A percentile compares a stretch with the other conserved stretches of the same genome.
Conservation (phyloP, 2,113 vertebrate genomes). For the Mesoclemmys tuberculata region DNA sequence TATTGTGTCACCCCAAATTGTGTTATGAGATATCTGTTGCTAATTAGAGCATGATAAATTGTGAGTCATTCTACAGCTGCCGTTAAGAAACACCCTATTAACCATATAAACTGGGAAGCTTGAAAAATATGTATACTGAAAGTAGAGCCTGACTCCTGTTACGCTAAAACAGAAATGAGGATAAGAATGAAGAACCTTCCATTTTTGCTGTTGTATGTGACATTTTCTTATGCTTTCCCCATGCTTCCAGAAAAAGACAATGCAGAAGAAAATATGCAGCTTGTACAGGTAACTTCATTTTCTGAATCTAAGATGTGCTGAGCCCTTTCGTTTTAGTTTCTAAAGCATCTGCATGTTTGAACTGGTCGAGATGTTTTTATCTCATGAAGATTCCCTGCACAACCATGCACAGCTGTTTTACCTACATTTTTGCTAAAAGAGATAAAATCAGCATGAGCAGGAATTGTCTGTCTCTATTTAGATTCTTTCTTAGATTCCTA, state of each 20-base stretch:
- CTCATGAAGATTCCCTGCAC: not conserved
- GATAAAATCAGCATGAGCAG: not conserved
- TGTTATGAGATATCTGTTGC: not conserved
- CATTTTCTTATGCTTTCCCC: constrained; percentile 50
- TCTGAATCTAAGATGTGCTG: not conserved
- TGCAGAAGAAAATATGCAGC: constrained; percentile 26
- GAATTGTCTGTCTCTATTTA: not conserved
- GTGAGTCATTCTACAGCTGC: constrained; percentile 68
- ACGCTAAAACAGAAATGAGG: not conserved
- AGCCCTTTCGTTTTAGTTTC: not conserved
- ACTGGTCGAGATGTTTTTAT: not conserved
- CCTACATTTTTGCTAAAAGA: not conserved
- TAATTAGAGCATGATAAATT: constrained; percentile 57
- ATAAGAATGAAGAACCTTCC: constrained; percentile 62
- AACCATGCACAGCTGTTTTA: not conserved
- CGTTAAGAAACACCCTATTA: not conserved
- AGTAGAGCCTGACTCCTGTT: not conserved
- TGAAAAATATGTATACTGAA: not conserved
- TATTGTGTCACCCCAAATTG: not conserved
- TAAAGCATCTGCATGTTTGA: not conserved
- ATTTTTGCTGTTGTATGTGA: not conserved
- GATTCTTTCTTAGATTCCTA: not conserved
- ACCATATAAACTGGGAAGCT: accelerated
- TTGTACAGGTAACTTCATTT: constrained; percentile 72
- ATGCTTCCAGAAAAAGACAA: not conserved